Percentiles rank a stretch among this genome's conserved stretches.
Evolutionary conservation across 2,113 vertebrate species (phyloP).

Genomic region (Heterocephalus glaber): DNA sequence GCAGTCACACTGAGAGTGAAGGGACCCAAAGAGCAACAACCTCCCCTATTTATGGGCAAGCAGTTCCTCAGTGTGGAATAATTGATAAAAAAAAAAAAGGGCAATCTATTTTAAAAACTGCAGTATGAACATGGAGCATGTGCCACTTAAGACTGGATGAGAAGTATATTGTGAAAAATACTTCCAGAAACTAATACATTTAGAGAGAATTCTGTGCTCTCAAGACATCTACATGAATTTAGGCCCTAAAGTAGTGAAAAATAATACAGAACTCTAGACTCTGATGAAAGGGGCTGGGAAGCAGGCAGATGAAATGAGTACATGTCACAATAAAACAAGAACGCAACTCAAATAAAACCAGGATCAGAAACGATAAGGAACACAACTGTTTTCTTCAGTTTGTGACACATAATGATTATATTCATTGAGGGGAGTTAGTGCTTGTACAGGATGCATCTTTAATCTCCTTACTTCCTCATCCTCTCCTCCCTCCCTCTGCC

Average conservation of each 20-base stretch:
- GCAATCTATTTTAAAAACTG: neutral
- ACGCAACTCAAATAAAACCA: neutral
- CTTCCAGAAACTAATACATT: neutral
- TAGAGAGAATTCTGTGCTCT: neutral
- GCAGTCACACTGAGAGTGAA: neutral
- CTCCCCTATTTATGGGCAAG: neutral
- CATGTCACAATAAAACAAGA: neutral
- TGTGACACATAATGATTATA: neutral
- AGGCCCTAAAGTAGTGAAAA: slow-evolving; percentile 10
- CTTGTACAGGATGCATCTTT: neutral
- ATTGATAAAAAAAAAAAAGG: neutral
- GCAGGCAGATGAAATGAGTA: neutral
- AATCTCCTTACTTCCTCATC: neutral
- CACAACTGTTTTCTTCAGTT: neutral
- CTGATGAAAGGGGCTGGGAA: neutral
- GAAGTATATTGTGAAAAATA: neutral
- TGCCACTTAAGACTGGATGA: neutral
- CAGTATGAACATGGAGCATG: neutral
- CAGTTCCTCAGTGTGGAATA: neutral
- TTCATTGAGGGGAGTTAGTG: neutral
- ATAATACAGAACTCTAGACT: neutral
- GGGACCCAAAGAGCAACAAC: neutral
- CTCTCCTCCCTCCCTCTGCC: neutral
- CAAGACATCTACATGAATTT: neutral
- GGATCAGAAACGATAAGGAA: neutral